phyloP scores from a whole-genome alignment of 2,797 vertebrate genomes.

The Prunella strophiata region DNA sequence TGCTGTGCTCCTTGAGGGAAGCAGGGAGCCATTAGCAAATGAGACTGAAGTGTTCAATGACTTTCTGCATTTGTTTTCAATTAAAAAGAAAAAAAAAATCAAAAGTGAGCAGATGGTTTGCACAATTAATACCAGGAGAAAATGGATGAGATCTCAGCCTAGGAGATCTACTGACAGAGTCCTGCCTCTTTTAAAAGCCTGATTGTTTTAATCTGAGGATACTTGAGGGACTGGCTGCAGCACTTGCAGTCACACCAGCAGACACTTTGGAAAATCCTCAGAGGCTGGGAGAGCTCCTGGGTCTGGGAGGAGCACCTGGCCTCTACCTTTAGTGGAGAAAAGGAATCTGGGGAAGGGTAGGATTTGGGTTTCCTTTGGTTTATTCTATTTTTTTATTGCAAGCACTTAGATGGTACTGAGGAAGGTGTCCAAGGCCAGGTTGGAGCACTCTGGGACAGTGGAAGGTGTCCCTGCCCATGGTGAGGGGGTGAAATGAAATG shows the following conservation, averaged over 20 bases:
- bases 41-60: slow-evolving; percentile 66
- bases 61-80: slow-evolving; percentile 59
- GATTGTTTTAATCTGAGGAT: slow-evolving; percentile 38
- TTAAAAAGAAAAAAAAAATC: slow-evolving; percentile 29
- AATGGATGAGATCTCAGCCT: slow-evolving; percentile 41
- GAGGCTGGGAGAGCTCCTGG: not conserved
- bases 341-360: not conserved
- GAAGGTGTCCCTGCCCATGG: not conserved
- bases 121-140: slow-evolving; percentile 44
- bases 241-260: not conserved
- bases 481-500: not conserved
- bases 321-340: rapidly evolving
- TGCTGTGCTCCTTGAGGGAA: slow-evolving; percentile 59
- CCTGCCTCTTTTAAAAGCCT: slow-evolving; percentile 4
- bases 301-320: not conserved
- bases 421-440: not conserved
- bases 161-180: slow-evolving; percentile 29
- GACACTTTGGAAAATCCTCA: rapidly evolving
- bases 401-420: rapidly evolving
- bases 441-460: not conserved
- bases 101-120: slow-evolving; percentile 63
- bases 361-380: not conserved
- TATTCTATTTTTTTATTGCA: not conserved
- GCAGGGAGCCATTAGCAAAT: slow-evolving; percentile 67
- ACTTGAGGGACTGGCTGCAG: slow-evolving; percentile 14